Base-by-base conservation (phyloP, 2,888 invertebrate species). In the Eristalis pertinax region DNA sequence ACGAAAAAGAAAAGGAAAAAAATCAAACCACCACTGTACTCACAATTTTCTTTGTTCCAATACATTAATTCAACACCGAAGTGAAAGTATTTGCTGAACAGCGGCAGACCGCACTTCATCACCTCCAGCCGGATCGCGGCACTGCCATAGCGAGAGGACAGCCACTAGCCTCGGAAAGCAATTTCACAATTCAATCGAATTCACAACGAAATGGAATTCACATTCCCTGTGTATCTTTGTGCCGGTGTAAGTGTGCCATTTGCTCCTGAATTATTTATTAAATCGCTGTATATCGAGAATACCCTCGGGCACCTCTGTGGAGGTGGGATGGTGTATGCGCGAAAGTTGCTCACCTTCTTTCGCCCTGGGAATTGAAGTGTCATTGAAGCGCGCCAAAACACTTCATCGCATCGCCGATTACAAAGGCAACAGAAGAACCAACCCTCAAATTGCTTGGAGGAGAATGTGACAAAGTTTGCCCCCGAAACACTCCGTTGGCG, bases 181-280 rank as follows among this genome's bases (percentile, higher is more conserved):
- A 69, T 74, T 82, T 86, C 74, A 69, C 85, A 86, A 82, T 86
- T 77, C 85, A 86, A 86, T 81, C 77, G 85, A 77, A 81, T 82
- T 85, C 64, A 35, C 64, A 29, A 64, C 29, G 58, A 81, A 81
- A 85, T 72, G 84, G 73, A 85, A 76, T 76, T 81, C 68, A 58
- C 76, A 73, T 81, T 81, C n/a, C 19, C 38, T 29, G 56, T 58
- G 67, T 64, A 64, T 22, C 38, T 38, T 4, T 73, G 72, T 77
- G 60, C 29, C 60, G 65, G 24, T 50, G 63, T 32, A 60, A 65
- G 73, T 68, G 73, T 62, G 73, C 32, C 67, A 69, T n/a, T 50
- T 26, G 29, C 67, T 74, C 65, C 65, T 82, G 74, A 86, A 86
- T 82, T 82, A 78, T 82, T 82, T 82, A 82, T 82, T 78, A 86